phyloP scores from a whole-genome alignment of 2,888 invertebrate genomes.

The Pheosia gnoma region DNA sequence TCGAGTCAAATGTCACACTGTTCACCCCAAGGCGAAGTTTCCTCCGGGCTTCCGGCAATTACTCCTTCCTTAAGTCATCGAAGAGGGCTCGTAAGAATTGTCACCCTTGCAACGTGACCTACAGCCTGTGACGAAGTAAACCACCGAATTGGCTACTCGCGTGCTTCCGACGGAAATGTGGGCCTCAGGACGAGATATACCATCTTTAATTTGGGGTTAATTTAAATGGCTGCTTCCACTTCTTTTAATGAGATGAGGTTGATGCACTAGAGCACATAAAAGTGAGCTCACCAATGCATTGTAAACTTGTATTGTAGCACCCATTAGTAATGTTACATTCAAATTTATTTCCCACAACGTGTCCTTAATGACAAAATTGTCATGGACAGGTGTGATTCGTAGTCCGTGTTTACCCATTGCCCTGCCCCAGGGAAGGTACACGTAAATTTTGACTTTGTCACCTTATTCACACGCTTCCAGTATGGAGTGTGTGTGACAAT shows the following conservation, averaged over 20 bases:
- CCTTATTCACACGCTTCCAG: constrained; percentile 59
- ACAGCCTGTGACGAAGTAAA: constrained; percentile 74
- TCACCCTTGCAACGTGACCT: constrained; percentile 64
- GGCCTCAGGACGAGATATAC: constrained; percentile 54
- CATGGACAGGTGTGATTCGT: constrained; percentile 75
- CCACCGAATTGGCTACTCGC: constrained; percentile 62
- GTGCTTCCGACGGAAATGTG: constrained; percentile 79
- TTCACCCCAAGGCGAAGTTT: constrained; percentile 71
- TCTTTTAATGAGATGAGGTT: constrained; percentile 36
- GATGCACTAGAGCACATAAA: constrained; percentile 19
- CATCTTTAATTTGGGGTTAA: constrained; percentile 46
- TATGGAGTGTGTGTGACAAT: constrained; percentile 11
- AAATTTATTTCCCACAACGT: constrained; percentile 57
- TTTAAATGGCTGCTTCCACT: constrained; percentile 43
- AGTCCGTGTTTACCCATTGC: constrained; percentile 46
- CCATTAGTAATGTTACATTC: constrained; percentile 9
- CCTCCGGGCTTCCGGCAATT: constrained; percentile 80
- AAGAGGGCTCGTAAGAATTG: constrained; percentile 63
- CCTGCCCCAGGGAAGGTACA: constrained; percentile 31
- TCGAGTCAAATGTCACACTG: constrained; percentile 79
- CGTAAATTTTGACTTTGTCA: constrained; percentile 67
- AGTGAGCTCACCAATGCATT: not conserved
- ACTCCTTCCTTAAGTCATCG: constrained; percentile 72
- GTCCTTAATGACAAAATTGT: constrained; percentile 59
- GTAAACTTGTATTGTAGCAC: not conserved